These are phyloP conservation scores for Nettapus auritus DNA, from an alignment of 2,113 vertebrate genomes.

Conservation along the genomic window DNA sequence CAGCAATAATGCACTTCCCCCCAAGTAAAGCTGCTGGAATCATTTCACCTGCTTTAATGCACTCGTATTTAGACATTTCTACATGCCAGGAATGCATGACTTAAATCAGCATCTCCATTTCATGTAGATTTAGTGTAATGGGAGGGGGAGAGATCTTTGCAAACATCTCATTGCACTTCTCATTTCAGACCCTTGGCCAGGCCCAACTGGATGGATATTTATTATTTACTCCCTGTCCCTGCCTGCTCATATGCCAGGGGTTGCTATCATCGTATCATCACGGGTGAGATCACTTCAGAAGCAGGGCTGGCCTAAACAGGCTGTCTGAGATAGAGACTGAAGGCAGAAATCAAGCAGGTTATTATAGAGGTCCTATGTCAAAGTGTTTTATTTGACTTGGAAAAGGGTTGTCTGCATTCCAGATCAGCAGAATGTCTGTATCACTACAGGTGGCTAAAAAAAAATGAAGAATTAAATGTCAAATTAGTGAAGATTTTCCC, in stretches of 20 bases:
- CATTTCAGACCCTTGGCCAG: background rate
- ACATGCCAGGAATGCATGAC: background rate
- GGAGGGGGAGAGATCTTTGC: background rate
- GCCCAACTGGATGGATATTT: background rate
- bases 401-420: background rate
- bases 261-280: background rate
- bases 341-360: background rate
- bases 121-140: background rate
- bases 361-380: background rate
- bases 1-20: background rate
- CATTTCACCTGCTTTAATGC: background rate
- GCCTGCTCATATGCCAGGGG: background rate
- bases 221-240: background rate
- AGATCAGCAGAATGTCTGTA: background rate
- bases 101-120: background rate
- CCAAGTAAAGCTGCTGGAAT: background rate
- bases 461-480: background rate
- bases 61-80: background rate
- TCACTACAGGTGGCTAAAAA: fast-evolving
- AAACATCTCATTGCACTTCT: background rate
- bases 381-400: background rate
- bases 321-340: background rate
- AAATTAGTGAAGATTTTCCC: background rate
- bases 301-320: background rate
- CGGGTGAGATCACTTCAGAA: background rate